A percentile compares a stretch with the other conserved stretches of the same genome.
phyloP scores from a whole-genome alignment of 2,888 invertebrate genomes.

The Tenodera sinensis region DNA sequence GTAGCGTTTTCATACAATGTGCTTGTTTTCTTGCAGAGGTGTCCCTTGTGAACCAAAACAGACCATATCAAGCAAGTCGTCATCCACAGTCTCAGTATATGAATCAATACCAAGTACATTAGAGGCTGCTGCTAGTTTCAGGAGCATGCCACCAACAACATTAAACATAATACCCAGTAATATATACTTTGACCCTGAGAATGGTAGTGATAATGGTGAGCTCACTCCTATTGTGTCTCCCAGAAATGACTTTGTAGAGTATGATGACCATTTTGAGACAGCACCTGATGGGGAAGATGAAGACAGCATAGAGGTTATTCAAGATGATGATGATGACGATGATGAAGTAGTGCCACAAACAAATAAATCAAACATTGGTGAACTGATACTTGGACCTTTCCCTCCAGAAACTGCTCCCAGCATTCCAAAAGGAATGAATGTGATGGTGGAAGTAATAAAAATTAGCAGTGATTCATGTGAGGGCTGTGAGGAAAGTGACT shows the following conservation, averaged over 20 bases:
- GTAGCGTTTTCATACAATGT: background rate
- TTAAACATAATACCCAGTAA: background rate
- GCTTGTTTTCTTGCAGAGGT: background rate
- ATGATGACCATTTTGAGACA: constrained; percentile 26
- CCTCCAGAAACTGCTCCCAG: background rate
- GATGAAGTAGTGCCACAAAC: background rate
- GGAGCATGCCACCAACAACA: constrained; percentile 4
- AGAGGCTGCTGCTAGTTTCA: background rate
- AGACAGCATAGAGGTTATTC: constrained; percentile 17
- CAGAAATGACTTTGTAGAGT: constrained; percentile 20
- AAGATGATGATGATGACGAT: too few species aligned
- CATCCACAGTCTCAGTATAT: background rate
- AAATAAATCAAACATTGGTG: background rate
- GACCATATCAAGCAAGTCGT: background rate
- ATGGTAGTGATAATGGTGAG: constrained; percentile 22
- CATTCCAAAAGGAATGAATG: background rate
- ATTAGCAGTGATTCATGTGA: background rate
- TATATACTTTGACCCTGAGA: background rate
- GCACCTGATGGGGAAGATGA: constrained; percentile 21
- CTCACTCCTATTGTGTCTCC: constrained; percentile 22
- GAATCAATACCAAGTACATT: background rate
- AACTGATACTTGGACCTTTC: background rate
- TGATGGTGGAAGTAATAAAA: background rate
- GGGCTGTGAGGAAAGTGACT: background rate
- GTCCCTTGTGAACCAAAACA: background rate